phyloP scores from a whole-genome alignment of 53 echinoderm and acorn worm species.

The Apostichopus leukothele region DNA sequence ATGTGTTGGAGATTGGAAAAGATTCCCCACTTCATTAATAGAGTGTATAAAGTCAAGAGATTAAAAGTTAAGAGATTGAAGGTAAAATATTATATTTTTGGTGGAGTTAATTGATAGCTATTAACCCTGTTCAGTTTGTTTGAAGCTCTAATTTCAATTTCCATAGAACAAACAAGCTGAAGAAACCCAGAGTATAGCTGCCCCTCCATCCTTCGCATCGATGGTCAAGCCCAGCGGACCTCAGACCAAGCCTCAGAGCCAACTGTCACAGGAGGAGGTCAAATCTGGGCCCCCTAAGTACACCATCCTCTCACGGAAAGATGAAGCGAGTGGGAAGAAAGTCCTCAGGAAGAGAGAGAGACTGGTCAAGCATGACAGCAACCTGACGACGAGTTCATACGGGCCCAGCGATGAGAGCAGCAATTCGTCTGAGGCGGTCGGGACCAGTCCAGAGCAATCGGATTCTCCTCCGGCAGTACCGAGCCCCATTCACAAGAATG shows the following conservation, averaged over 20 bases:
- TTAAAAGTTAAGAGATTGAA: too few species aligned
- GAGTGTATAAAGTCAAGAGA: too few species aligned
- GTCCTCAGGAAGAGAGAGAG: constrained; percentile 34
- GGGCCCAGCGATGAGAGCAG: constrained; percentile 41
- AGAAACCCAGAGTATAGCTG: neutral
- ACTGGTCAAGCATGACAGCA: constrained; percentile 5
- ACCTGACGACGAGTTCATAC: neutral
- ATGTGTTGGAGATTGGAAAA: too few species aligned
- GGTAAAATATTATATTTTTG: too few species aligned
- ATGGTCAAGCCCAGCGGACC: constrained; percentile 18
- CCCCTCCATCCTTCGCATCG: constrained; percentile 37
- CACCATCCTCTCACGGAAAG: constrained; percentile 26
- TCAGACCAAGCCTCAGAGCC: constrained; percentile 12
- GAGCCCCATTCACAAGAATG: neutral
- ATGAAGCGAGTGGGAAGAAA: constrained; percentile 22
- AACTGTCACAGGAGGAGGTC: constrained; percentile 1
- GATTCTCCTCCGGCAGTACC: constrained; percentile 20
- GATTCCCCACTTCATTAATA: too few species aligned
- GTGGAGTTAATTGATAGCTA: too few species aligned
- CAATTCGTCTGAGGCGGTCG: constrained; percentile 16
- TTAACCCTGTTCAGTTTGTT: too few species aligned
- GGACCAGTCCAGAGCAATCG: constrained; percentile 19
- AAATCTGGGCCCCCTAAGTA: constrained; percentile 14
- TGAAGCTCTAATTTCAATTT: too few species aligned
- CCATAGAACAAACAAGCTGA: too few species aligned